Evolutionary conservation across 2,113 vertebrate species (phyloP).

Genomic region (Stomatorhinus ivindoensis): DNA sequence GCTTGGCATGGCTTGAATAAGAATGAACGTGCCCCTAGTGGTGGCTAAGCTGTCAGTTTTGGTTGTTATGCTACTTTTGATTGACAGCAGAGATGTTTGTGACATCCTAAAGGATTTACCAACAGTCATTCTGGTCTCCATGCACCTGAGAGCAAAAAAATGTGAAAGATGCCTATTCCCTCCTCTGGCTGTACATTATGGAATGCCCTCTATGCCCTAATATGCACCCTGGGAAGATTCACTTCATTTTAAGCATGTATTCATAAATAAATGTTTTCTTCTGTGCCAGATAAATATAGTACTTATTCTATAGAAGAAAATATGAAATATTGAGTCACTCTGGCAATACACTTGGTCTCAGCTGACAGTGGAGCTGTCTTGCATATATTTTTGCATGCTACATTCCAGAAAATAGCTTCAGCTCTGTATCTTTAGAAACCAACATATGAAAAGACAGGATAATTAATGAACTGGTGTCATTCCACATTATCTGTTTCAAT

Average conservation of each 20-base stretch:
- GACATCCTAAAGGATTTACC: slow-evolving; percentile 8
- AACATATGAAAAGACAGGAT: not conserved
- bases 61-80: slow-evolving; percentile 7
- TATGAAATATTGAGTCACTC: not conserved
- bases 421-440: not conserved
- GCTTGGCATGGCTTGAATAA: not conserved
- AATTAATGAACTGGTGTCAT: not conserved
- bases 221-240: not conserved
- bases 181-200: not conserved
- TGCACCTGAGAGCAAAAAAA: not conserved
- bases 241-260: not conserved
- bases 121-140: not conserved
- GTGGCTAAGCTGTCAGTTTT: not conserved
- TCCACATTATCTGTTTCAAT: not conserved
- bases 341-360: not conserved
- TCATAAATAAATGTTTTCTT: not conserved
- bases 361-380: not conserved
- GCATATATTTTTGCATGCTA: not conserved
- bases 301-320: not conserved
- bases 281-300: not conserved
- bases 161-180: not conserved
- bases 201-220: not conserved
- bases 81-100: not conserved
- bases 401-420: not conserved
- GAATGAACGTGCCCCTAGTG: not conserved